Conservation (phyloP, 2,113 vertebrate species). For the Mionectes macconnelli region DNA sequence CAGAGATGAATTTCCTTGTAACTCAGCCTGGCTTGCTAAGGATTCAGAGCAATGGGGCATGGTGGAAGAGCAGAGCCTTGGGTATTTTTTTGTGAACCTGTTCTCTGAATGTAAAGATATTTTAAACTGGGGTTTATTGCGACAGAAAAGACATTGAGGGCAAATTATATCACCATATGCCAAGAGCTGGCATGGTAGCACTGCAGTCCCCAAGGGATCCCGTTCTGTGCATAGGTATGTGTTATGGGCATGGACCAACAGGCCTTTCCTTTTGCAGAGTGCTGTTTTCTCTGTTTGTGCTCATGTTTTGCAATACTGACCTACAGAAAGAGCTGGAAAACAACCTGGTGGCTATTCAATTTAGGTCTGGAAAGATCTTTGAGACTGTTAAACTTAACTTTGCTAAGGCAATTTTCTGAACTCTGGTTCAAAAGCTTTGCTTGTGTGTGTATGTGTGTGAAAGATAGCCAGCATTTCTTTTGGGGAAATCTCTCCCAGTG, state of each 20-base stretch:
- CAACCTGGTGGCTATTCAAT: neutral
- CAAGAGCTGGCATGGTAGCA: neutral
- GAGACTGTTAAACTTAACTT: neutral
- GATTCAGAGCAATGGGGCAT: neutral
- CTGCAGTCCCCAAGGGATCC: neutral
- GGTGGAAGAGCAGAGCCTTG: neutral
- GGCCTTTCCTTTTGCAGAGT: neutral
- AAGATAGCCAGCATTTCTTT: neutral
- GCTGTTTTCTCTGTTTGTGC: neutral
- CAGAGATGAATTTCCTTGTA: neutral
- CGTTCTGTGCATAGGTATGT: neutral
- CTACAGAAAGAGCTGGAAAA: neutral
- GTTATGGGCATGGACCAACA: neutral
- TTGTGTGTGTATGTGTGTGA: neutral
- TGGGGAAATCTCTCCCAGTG: neutral
- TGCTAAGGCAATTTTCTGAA: neutral
- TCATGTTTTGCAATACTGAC: neutral
- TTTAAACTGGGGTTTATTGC: neutral
- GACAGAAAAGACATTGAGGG: neutral
- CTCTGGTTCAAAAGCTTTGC: neutral
- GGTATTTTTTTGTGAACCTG: neutral
- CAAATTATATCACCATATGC: neutral
- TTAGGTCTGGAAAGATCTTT: neutral
- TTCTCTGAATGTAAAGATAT: neutral
- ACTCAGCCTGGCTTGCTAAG: neutral